Percentiles rank a stretch among this genome's conserved stretches.
phyloP scores from a whole-genome alignment of 1,140 invertebrate species.

The Eriosoma lanigerum region DNA sequence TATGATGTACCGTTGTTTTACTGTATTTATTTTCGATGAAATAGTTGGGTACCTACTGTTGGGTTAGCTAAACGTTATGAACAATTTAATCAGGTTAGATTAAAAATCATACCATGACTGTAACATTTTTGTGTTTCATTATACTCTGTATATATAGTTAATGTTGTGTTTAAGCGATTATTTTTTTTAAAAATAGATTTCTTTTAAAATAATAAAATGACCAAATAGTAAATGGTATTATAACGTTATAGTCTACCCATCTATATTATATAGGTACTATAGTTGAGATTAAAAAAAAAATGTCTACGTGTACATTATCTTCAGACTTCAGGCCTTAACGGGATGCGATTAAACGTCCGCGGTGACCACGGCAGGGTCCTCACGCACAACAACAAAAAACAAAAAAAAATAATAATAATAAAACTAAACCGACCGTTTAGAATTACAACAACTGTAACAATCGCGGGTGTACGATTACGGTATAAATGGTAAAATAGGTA shows the following conservation, averaged over 20 bases:
- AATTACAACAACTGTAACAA: constrained; percentile 2
- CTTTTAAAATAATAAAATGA: background rate
- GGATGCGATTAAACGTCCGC: background rate
- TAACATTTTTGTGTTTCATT: background rate
- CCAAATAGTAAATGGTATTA: background rate
- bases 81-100: no score
- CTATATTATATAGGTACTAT: background rate
- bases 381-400: no score
- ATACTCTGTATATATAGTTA: background rate
- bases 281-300: background rate
- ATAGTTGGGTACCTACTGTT: no score
- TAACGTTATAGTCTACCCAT: background rate
- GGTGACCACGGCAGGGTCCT: background rate
- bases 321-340: background rate
- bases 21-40: background rate
- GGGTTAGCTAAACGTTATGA: no score
- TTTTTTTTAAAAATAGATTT: background rate
- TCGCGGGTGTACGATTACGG: background rate
- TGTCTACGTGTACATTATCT: background rate
- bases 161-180: background rate
- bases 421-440: background rate
- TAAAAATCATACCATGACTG: no score
- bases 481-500: background rate
- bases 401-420: no score
- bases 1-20: background rate